Percentiles rank a stretch among this genome's conserved stretches.
Conservation (phyloP, 2,797 vertebrate species). For the Lacerta bilineata region DNA sequence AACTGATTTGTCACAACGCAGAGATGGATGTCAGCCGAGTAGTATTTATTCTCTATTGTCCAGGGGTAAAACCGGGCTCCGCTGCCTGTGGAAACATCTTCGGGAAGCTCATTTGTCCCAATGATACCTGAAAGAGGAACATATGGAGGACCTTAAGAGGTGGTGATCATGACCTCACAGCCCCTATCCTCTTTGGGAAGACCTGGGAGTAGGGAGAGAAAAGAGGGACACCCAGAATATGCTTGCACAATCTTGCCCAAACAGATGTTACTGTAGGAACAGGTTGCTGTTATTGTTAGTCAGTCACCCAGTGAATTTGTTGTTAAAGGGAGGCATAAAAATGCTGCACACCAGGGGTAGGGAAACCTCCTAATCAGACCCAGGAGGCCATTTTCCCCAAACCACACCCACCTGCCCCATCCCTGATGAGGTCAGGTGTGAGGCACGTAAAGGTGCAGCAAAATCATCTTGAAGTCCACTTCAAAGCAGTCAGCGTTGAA, state of each 20-base stretch:
- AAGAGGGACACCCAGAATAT: neutral
- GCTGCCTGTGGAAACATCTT: slow-evolving; percentile 79
- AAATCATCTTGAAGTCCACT: too few relatives aligned
- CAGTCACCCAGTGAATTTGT: too few relatives aligned
- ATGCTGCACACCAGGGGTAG: too few relatives aligned
- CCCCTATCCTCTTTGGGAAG: neutral
- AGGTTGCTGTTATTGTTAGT: neutral
- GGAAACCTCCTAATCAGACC: too few relatives aligned
- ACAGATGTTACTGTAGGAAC: neutral
- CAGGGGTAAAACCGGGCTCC: slow-evolving; percentile 92
- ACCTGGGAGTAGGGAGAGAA: neutral
- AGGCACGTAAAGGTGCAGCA: too few relatives aligned
- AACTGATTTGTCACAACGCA: slow-evolving; percentile 90
- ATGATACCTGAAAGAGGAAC: slow-evolving; percentile 86
- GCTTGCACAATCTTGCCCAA: neutral
- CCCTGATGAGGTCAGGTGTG: too few relatives aligned
- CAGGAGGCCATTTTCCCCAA: too few relatives aligned
- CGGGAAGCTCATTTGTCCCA: slow-evolving; percentile 78
- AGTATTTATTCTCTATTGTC: slow-evolving; percentile 99
- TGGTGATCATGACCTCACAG: neutral
- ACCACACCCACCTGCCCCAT: too few relatives aligned
- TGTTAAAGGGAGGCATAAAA: too few relatives aligned
- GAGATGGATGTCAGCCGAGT: slow-evolving; percentile 91
- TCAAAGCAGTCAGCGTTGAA: too few relatives aligned
- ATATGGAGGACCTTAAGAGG: slow-evolving; percentile 12